A percentile compares a stretch with the other conserved stretches of the same genome.
These are phyloP conservation scores for Helleia helle DNA, from an alignment of 2,888 invertebrate species.

Conservation along the genomic window DNA sequence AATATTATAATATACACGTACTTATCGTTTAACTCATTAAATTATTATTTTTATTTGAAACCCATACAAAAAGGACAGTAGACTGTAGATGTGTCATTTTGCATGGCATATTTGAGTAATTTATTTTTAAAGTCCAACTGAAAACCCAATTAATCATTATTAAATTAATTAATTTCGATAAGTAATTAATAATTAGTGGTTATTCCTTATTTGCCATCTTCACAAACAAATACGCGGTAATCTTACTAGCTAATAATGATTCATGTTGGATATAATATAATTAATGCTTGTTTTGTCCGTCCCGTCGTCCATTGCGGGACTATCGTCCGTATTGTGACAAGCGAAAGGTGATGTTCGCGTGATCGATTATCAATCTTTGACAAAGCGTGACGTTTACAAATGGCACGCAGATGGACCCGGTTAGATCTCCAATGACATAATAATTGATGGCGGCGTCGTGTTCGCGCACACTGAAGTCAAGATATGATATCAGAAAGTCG, in stretches of 20 bases:
- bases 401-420: slow-evolving; percentile 54
- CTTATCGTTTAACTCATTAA: too few relatives aligned
- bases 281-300: slow-evolving; percentile 48
- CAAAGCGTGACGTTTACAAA: slow-evolving; percentile 48
- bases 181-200: too few relatives aligned
- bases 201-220: too few relatives aligned
- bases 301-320: slow-evolving; percentile 14
- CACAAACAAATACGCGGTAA: slow-evolving; percentile 40
- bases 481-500: background rate
- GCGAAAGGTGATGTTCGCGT: slow-evolving; percentile 5
- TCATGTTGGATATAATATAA: slow-evolving; percentile 48
- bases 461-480: background rate
- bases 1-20: too few relatives aligned
- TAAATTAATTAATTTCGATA: too few relatives aligned
- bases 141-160: too few relatives aligned
- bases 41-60: too few relatives aligned
- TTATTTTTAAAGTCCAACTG: too few relatives aligned
- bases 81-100: too few relatives aligned
- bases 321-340: slow-evolving; percentile 4
- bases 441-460: slow-evolving; percentile 46
- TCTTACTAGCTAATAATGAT: slow-evolving; percentile 43
- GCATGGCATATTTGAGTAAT: too few relatives aligned
- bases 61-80: too few relatives aligned
- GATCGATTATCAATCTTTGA: slow-evolving; percentile 6
- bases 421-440: slow-evolving; percentile 57